These are phyloP conservation scores for Noctua pronuba DNA, from an alignment of 2,888 invertebrate genomes.

Conservation along the genomic window DNA sequence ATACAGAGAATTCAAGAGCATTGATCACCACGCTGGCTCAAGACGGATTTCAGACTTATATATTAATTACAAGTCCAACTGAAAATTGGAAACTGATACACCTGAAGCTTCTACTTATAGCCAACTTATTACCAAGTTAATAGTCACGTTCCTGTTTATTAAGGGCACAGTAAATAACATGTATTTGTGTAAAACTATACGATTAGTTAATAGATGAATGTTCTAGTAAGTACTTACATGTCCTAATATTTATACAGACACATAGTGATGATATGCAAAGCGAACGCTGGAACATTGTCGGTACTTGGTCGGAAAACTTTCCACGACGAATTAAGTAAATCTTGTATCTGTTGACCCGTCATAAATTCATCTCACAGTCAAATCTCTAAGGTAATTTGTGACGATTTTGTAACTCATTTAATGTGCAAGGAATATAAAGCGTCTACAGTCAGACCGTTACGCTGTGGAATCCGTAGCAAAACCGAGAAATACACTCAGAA, in stretches of 20 bases:
- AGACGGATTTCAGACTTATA: background rate
- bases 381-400: constrained; percentile 89
- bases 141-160: constrained; percentile 39
- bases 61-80: background rate
- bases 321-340: constrained; percentile 80
- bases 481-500: constrained; percentile 1
- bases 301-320: constrained; percentile 73
- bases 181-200: constrained; percentile 67
- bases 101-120: constrained; percentile 16
- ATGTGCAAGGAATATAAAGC: constrained; percentile 90
- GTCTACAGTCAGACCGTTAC: constrained; percentile 53
- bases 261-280: constrained; percentile 60
- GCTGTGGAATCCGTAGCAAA: constrained; percentile 16
- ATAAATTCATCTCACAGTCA: constrained; percentile 89
- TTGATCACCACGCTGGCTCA: background rate
- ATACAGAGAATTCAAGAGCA: background rate
- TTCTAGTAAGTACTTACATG: constrained; percentile 49
- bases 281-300: constrained; percentile 23
- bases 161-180: constrained; percentile 42
- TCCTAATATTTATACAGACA: constrained; percentile 55
- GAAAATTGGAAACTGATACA: background rate
- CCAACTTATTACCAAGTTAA: constrained; percentile 38
- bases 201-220: constrained; percentile 57
- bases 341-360: constrained; percentile 74
- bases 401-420: constrained; percentile 89